Conservation (phyloP, 2,797 vertebrate species). For the Silurus aristotelis region DNA sequence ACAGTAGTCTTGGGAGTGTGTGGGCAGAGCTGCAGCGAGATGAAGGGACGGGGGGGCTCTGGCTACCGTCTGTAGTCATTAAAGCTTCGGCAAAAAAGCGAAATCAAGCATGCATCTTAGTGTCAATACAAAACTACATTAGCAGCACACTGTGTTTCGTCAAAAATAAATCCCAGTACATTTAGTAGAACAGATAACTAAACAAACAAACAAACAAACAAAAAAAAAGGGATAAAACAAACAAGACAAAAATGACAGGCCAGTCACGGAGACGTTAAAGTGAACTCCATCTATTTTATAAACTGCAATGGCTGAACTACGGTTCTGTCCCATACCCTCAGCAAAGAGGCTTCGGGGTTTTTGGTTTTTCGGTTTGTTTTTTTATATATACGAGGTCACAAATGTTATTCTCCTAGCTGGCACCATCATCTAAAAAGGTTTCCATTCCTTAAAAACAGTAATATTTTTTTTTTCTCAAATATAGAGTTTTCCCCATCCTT, state of each 20-base stretch:
- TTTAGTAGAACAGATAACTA: conserved; percentile 68
- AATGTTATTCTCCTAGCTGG: conserved; percentile 91
- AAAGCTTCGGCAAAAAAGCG: conserved; percentile 86
- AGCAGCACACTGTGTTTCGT: conserved; percentile 94
- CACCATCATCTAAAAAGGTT: conserved; percentile 82
- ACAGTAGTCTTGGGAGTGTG: conserved; percentile 59
- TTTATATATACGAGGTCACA: conserved; percentile 78
- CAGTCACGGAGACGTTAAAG: conserved; percentile 78
- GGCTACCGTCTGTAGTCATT: conserved; percentile 87
- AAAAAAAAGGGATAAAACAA: conserved; percentile 55
- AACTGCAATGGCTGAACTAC: conserved; percentile 81
- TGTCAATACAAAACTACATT: conserved; percentile 82
- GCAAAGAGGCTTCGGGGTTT: conserved; percentile 65
- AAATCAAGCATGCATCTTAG: conserved; percentile 87
- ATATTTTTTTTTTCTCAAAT: conserved; percentile 98
- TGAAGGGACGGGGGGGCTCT: conserved; percentile 65
- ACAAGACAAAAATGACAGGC: conserved; percentile 68
- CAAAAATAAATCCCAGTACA: conserved; percentile 78
- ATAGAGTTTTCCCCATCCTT: conserved; percentile 89
- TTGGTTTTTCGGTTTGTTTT: conserved; percentile 80
- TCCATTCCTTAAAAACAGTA: conserved; percentile 90
- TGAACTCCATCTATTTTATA: conserved; percentile 81
- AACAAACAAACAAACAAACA: conserved; percentile 48
- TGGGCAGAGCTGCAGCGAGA: conserved; percentile 54
- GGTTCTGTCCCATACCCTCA: conserved; percentile 62